phyloP scores from a whole-genome alignment of 2,888 invertebrate species.

The Phortica okadai region DNA sequence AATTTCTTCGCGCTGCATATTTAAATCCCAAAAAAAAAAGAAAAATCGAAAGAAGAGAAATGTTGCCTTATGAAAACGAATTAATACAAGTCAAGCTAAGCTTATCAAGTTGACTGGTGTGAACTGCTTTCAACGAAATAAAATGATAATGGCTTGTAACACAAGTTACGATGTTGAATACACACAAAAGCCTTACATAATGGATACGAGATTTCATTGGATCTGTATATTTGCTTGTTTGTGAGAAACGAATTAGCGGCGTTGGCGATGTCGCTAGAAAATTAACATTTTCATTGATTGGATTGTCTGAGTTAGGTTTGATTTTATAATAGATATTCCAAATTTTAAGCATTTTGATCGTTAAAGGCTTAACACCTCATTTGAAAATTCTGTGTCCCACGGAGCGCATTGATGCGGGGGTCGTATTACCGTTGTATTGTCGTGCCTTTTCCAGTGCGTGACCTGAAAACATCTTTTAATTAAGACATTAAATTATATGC shows the following conservation, averaged over 20 bases:
- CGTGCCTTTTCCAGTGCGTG: conserved; percentile 24
- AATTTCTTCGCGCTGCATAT: no score
- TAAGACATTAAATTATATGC: conserved; percentile 49
- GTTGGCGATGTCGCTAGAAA: conserved; percentile 25
- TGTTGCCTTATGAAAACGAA: no score
- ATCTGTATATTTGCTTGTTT: neutral
- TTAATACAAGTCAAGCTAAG: no score
- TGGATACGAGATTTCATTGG: no score
- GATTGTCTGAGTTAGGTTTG: conserved; percentile 50
- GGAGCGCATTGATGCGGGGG: conserved; percentile 37
- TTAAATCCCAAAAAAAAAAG: no score
- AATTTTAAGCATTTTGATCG: conserved; percentile 43
- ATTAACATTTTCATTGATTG: conserved; percentile 62
- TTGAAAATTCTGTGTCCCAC: conserved; percentile 16
- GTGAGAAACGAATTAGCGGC: neutral
- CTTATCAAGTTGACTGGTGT: no score
- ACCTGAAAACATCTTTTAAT: conserved; percentile 64
- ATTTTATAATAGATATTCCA: conserved; percentile 66
- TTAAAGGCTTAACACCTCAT: conserved; percentile 67
- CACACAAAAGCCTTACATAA: no score
- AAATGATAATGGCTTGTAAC: no score
- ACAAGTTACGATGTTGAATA: no score
- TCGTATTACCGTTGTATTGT: conserved; percentile 16
- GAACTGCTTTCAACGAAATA: no score
- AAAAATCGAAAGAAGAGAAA: no score